These are phyloP conservation scores for Microtus ochrogaster DNA, from an alignment of 2,113 vertebrate species.

Conservation along the genomic window DNA sequence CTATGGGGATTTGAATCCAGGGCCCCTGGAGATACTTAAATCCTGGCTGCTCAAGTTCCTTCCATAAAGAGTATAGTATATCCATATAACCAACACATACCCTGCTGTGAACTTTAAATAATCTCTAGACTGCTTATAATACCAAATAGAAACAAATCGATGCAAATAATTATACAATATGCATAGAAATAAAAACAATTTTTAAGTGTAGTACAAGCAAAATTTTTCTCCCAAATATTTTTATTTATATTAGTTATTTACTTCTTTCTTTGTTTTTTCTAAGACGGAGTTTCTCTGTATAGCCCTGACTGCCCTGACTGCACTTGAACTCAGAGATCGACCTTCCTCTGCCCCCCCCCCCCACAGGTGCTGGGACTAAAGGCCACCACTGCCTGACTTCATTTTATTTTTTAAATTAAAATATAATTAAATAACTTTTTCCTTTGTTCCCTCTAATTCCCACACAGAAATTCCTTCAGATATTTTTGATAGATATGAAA, in stretches of 20 bases:
- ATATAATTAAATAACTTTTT: not conserved
- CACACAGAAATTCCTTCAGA: not conserved
- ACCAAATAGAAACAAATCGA: not conserved
- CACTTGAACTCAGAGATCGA: not conserved
- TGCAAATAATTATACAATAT: not conserved
- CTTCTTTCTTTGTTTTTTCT: not conserved
- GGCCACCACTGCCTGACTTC: not conserved
- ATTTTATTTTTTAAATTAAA: not conserved
- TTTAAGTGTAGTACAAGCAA: not conserved
- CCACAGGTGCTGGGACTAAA: not conserved
- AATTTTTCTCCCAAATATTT: not conserved
- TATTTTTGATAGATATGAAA: not conserved
- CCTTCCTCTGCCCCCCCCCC: not conserved
- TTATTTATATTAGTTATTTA: not conserved
- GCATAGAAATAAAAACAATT: not conserved
- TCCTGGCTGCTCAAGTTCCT: not conserved
- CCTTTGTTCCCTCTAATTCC: not conserved
- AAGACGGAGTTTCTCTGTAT: not conserved
- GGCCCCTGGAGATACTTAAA: not conserved
- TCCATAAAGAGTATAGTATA: not conserved
- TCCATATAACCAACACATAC: not conserved
- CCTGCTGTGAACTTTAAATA: not conserved
- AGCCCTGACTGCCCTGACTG: not conserved
- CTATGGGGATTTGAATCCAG: not conserved
- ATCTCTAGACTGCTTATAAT: not conserved